Percentiles rank a stretch among this genome's conserved stretches.
These are phyloP conservation scores for Cololabis saira DNA, from an alignment of 2,113 vertebrate species.

Conservation along the genomic window DNA sequence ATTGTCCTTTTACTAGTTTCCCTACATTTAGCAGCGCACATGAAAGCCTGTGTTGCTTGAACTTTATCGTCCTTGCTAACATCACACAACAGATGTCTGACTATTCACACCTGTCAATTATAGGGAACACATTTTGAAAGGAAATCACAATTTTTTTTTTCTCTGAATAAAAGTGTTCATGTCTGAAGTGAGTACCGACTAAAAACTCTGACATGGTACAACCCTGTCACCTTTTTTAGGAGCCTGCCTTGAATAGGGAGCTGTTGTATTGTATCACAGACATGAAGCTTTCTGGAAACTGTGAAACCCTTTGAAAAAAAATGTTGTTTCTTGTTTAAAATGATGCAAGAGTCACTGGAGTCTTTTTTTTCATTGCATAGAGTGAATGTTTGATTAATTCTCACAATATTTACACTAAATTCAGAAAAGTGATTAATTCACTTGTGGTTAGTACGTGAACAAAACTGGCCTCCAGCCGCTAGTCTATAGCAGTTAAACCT, in stretches of 20 bases:
- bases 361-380: constrained; percentile 13
- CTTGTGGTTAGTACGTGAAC: constrained; percentile 21
- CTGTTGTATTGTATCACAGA: no score
- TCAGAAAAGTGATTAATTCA: constrained; percentile 28
- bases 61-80: constrained; percentile 13
- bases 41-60: not conserved
- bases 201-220: no score
- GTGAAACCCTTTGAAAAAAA: no score
- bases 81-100: not conserved
- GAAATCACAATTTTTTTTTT: no score
- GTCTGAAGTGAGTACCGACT: no score
- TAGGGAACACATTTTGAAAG: not conserved
- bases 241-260: no score
- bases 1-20: not conserved
- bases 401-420: constrained; percentile 36
- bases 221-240: no score
- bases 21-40: not conserved
- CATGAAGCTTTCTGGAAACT: no score
- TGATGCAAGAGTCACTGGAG: no score
- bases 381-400: constrained; percentile 25
- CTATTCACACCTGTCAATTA: not conserved
- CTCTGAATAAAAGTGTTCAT: no score
- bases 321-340: no score
- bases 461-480: constrained; percentile 16
- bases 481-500: constrained; percentile 1